phyloP scores from a whole-genome alignment of 2,888 invertebrate species.

The Tetropium fuscum region DNA sequence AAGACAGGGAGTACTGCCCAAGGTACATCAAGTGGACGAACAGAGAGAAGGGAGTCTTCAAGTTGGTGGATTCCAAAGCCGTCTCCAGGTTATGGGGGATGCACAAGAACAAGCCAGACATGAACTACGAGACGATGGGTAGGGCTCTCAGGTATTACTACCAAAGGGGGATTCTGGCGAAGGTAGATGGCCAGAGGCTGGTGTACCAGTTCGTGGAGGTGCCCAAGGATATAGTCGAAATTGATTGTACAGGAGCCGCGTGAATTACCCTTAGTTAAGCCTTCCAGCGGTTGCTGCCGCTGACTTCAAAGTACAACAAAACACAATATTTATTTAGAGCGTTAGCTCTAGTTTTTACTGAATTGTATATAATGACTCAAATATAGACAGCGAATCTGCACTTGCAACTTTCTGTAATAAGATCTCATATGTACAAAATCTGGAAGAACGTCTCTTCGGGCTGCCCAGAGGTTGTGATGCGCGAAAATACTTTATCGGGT shows the following conservation, averaged over 20 bases:
- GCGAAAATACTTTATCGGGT: slow-evolving; percentile 47
- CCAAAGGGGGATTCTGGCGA: slow-evolving; percentile 98
- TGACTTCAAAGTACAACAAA: slow-evolving; percentile 61
- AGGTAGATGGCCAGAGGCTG: slow-evolving; percentile 98
- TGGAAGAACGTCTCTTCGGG: slow-evolving; percentile 25
- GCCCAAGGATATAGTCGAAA: slow-evolving; percentile 97
- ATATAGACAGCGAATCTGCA: slow-evolving; percentile 32
- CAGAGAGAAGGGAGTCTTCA: slow-evolving; percentile 97
- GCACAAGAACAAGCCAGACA: slow-evolving; percentile 99
- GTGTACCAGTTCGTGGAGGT: slow-evolving; percentile 99
- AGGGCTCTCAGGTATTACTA: slow-evolving; percentile 98
- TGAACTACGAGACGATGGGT: slow-evolving; percentile 99
- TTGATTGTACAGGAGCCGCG: slow-evolving; percentile 94
- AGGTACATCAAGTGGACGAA: slow-evolving; percentile 99
- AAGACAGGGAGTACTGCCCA: slow-evolving; percentile 98
- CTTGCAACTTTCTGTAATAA: slow-evolving; percentile 27
- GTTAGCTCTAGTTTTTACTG: slow-evolving; percentile 35
- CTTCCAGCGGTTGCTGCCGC: slow-evolving; percentile 41
- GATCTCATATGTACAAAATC: slow-evolving; percentile 27
- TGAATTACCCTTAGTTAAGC: slow-evolving; percentile 64
- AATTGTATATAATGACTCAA: slow-evolving; percentile 36
- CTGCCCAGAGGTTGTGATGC: slow-evolving; percentile 51
- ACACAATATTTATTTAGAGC: slow-evolving; percentile 46
- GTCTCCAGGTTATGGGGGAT: slow-evolving; percentile 98
- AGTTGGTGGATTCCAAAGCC: slow-evolving; percentile 98